Percentiles rank a stretch among this genome's conserved stretches.
These are phyloP conservation scores for Lacanobia oleracea DNA, from an alignment of 2,888 invertebrate genomes.

Conservation along the genomic window DNA sequence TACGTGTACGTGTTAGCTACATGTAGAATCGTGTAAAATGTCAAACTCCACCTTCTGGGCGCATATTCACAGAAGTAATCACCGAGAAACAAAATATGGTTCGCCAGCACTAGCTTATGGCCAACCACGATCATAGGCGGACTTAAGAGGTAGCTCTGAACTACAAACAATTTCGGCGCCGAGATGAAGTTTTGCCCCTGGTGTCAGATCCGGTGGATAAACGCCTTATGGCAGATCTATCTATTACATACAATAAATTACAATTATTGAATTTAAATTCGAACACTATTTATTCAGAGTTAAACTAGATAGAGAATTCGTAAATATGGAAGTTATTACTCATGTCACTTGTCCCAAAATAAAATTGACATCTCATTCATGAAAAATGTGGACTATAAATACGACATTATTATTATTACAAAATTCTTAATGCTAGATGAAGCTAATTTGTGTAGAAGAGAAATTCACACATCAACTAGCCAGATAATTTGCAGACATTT, in stretches of 20 bases:
- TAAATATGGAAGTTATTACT: conserved; percentile 26
- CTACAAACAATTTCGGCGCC: neutral
- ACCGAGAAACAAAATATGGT: neutral
- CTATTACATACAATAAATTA: conserved; percentile 28
- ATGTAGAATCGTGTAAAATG: conserved; percentile 31
- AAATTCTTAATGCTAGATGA: conserved; percentile 50
- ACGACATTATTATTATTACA: conserved; percentile 49
- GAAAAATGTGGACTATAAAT: conserved; percentile 42
- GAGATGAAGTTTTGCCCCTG: neutral
- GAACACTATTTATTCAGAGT: conserved; percentile 9
- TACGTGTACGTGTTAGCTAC: neutral
- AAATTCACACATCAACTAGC: conserved; percentile 41
- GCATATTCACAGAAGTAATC: conserved; percentile 2
- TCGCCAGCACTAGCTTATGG: neutral
- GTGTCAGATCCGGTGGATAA: neutral
- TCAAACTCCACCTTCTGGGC: conserved; percentile 13
- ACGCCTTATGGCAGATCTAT: neutral
- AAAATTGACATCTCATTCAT: conserved; percentile 40
- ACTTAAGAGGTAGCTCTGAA: neutral
- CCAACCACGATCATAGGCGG: neutral
- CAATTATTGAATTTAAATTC: conserved; percentile 13
- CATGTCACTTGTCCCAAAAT: conserved; percentile 17
- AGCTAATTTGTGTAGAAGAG: conserved; percentile 36
- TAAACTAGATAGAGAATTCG: conserved; percentile 15
- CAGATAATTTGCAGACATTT: conserved; percentile 13